These are phyloP conservation scores for Trilocha varians DNA, from an alignment of 2,888 invertebrate species.

Conservation along the genomic window DNA sequence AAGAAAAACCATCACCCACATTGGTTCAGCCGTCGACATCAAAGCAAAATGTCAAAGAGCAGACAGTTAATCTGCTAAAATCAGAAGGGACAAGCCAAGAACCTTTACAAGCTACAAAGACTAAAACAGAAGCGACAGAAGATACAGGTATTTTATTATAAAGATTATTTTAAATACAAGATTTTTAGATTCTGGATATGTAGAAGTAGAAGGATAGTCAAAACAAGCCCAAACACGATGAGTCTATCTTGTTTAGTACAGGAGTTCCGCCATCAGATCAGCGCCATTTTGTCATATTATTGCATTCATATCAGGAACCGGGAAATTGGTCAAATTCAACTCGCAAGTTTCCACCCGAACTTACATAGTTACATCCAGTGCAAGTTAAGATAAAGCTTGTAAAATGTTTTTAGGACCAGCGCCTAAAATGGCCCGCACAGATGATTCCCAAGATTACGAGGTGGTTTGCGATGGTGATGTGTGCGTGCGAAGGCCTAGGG, in stretches of 20 bases:
- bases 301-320: not conserved
- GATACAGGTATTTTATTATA: not conserved
- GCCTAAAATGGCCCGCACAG: conserved; percentile 31
- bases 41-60: conserved; percentile 27
- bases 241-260: too few species aligned
- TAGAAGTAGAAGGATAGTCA: too few species aligned
- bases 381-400: too few species aligned
- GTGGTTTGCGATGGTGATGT: conserved; percentile 69
- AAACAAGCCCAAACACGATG: too few species aligned
- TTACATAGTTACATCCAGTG: too few species aligned
- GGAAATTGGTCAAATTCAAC: too few species aligned
- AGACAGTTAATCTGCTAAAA: conserved; percentile 37
- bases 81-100: conserved; percentile 27
- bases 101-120: conserved; percentile 3
- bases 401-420: conserved; percentile 31
- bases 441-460: conserved; percentile 32
- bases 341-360: too few species aligned
- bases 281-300: too few species aligned
- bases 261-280: too few species aligned
- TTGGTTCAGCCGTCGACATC: conserved; percentile 37
- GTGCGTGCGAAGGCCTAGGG: conserved; percentile 43
- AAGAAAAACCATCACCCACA: conserved; percentile 19
- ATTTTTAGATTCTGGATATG: too few species aligned
- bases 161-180: not conserved
- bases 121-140: conserved; percentile 11